Conservation (phyloP, 2,113 vertebrate genomes). For the Antennarius striatus region DNA sequence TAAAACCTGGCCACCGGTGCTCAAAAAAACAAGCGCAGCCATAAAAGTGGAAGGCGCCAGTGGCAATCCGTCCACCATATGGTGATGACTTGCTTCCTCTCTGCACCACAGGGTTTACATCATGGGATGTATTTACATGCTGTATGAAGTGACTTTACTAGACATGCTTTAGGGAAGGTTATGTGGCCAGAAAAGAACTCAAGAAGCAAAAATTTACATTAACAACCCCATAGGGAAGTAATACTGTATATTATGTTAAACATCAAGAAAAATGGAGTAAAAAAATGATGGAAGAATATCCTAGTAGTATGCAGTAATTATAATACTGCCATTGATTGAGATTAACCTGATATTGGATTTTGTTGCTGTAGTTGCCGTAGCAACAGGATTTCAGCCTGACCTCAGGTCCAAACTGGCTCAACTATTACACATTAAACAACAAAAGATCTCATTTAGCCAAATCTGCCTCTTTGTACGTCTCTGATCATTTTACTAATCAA, state of each 20-base stretch:
- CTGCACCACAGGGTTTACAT: slow-evolving; percentile 17
- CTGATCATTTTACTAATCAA: slow-evolving; percentile 14
- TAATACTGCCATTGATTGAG: slow-evolving; percentile 41
- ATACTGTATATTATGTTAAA: background rate
- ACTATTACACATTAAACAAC: slow-evolving; percentile 49
- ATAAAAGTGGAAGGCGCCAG: slow-evolving; percentile 25
- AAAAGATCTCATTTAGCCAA: slow-evolving; percentile 47
- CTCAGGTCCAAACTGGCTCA: slow-evolving; percentile 55
- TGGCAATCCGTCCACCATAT: slow-evolving; percentile 51
- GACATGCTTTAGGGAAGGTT: slow-evolving; percentile 5
- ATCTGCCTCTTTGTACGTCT: slow-evolving; percentile 25
- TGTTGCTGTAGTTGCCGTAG: slow-evolving; percentile 72
- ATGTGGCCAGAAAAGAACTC: background rate
- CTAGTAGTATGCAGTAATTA: slow-evolving; percentile 31
- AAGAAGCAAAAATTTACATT: background rate
- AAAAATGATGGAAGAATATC: background rate
- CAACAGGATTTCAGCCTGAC: slow-evolving; percentile 66
- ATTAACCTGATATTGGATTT: slow-evolving; percentile 68
- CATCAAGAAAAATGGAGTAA: slow-evolving; percentile 12
- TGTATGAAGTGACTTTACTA: slow-evolving; percentile 13
- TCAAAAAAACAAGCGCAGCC: slow-evolving; percentile 17
- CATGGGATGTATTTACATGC: slow-evolving; percentile 12
- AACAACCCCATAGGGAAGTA: background rate
- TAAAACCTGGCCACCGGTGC: slow-evolving; percentile 17
- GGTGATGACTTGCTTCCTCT: slow-evolving; percentile 28